phyloP scores from a whole-genome alignment of 2,888 invertebrate species.

The Brachyptera risi region DNA sequence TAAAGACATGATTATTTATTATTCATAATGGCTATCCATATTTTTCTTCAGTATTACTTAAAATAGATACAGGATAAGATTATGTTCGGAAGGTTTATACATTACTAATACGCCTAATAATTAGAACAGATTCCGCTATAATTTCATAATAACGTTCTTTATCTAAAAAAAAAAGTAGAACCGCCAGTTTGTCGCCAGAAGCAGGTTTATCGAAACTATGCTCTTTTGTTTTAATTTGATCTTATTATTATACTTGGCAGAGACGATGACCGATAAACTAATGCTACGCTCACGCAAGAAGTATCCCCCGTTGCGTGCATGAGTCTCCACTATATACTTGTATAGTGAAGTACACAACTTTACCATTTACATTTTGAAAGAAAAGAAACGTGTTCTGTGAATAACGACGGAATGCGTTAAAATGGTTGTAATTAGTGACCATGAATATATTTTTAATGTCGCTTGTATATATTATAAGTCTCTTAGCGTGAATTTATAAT shows the following conservation, averaged over 20 bases:
- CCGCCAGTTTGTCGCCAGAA: constrained; percentile 13
- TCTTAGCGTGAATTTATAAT: too few species aligned
- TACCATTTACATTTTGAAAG: neutral
- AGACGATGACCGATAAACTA: constrained; percentile 2
- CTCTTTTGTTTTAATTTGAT: constrained; percentile 9
- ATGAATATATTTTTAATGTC: too few species aligned
- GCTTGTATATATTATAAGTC: too few species aligned
- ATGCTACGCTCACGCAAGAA: neutral
- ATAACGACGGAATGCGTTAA: neutral
- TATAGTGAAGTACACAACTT: neutral
- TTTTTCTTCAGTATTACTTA: too few species aligned
- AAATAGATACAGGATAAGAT: too few species aligned
- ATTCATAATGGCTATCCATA: too few species aligned
- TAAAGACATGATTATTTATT: too few species aligned
- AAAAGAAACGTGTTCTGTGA: neutral
- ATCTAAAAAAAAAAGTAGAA: neutral
- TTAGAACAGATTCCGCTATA: constrained; percentile 5
- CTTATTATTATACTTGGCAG: neutral
- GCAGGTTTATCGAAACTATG: constrained; percentile 10
- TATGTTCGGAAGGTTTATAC: too few species aligned
- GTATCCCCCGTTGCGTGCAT: neutral
- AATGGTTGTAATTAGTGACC: neutral
- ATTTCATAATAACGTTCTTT: constrained; percentile 15
- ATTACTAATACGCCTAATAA: too few species aligned
- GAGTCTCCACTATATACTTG: too few species aligned